Evolutionary conservation across 2,888 invertebrate genomes (phyloP).

Genomic region (Euplexia lucipara): DNA sequence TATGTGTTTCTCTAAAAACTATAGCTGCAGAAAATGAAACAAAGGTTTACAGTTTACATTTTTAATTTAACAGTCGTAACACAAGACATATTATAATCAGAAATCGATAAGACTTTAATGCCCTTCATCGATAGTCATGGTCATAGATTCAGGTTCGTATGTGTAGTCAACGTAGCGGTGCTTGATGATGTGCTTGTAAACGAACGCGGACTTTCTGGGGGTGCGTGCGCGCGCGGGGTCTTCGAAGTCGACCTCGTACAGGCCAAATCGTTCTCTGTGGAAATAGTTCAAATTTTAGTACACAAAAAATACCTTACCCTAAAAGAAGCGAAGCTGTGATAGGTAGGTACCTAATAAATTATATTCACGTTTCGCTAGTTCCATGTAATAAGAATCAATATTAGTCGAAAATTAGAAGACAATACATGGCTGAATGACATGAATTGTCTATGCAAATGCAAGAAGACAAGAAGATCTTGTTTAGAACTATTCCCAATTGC

Average conservation of each 20-base stretch:
- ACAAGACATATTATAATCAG: not conserved
- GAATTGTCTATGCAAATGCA: too few relatives aligned
- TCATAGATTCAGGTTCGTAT: constrained; percentile 75
- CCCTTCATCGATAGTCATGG: constrained; percentile 77
- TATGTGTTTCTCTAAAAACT: too few relatives aligned
- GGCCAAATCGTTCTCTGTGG: constrained; percentile 92
- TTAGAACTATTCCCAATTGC: too few relatives aligned
- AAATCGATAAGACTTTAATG: constrained; percentile 22
- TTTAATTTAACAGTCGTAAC: constrained; percentile 14
- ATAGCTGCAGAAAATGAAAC: not conserved
- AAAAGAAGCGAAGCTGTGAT: too few relatives aligned
- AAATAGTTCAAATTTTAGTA: constrained; percentile 16
- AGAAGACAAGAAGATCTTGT: too few relatives aligned
- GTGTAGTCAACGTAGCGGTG: constrained; percentile 79
- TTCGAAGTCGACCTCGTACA: constrained; percentile 93
- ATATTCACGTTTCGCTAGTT: too few relatives aligned
- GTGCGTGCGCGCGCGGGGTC: constrained; percentile 91
- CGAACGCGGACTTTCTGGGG: constrained; percentile 92
- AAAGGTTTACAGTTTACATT: not conserved
- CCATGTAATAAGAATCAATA: too few relatives aligned
- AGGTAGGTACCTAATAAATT: too few relatives aligned
- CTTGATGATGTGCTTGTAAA: constrained; percentile 90
- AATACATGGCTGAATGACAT: too few relatives aligned
- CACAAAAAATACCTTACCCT: not conserved
- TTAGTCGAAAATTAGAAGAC: too few relatives aligned